Conservation (phyloP, 30 jellyfish, hydroid and myxozoan species). For the Morbakka virulenta region DNA sequence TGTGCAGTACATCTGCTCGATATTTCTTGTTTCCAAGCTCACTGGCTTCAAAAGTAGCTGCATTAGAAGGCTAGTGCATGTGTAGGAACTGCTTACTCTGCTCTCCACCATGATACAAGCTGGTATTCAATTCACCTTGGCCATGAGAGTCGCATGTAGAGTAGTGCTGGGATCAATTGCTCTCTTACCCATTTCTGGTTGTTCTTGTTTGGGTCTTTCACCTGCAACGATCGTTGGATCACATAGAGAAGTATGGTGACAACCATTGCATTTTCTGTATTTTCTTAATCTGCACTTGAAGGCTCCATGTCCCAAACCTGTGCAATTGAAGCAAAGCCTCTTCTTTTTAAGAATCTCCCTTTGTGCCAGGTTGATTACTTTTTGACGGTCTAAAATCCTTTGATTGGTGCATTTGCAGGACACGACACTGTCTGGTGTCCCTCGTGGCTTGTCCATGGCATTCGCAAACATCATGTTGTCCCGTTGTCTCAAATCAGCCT, state of each 20-base stretch:
- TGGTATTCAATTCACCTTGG: slow-evolving; percentile 3
- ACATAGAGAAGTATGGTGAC: slow-evolving; percentile 30
- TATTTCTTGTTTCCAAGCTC: background rate
- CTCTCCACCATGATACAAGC: slow-evolving; percentile 18
- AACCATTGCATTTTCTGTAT: slow-evolving; percentile 2
- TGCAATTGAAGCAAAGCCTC: slow-evolving; percentile 11
- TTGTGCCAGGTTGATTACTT: slow-evolving; percentile 28
- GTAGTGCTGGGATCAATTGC: slow-evolving; percentile 9
- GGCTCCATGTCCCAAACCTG: slow-evolving; percentile 18
- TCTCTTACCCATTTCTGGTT: background rate
- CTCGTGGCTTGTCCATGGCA: slow-evolving; percentile 16
- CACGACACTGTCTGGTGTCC: slow-evolving; percentile 10
- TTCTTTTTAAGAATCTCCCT: slow-evolving; percentile 14
- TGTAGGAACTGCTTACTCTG: slow-evolving; percentile 27
- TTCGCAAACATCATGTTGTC: slow-evolving; percentile 49
- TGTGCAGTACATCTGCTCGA: slow-evolving; percentile 23
- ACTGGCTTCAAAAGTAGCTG: background rate
- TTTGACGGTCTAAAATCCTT: slow-evolving; percentile 26
- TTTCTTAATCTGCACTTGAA: slow-evolving; percentile 10
- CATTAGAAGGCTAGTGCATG: slow-evolving; percentile 21
- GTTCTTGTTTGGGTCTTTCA: background rate
- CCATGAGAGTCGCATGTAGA: slow-evolving; percentile 16
- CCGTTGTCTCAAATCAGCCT: slow-evolving; percentile 40
- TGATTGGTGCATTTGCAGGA: slow-evolving; percentile 34
- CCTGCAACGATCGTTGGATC: background rate